Percentiles rank a stretch among this genome's conserved stretches.
These are phyloP conservation scores for Seladonia tumulorum DNA, from an alignment of 2,888 invertebrate genomes.

Conservation along the genomic window DNA sequence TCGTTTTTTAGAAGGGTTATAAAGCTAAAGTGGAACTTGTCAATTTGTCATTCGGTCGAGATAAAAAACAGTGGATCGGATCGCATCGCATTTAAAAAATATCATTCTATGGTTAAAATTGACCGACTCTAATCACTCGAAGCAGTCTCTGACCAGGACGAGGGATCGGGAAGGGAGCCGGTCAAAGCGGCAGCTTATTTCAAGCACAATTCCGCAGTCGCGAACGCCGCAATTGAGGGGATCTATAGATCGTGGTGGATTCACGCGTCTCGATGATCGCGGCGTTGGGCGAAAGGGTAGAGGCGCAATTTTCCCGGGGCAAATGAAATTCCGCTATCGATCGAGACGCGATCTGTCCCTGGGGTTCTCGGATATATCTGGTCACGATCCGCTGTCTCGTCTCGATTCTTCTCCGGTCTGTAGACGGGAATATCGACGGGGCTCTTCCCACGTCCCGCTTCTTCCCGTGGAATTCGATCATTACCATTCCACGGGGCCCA, in stretches of 20 bases:
- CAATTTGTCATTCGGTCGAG: background rate
- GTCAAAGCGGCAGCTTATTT: background rate
- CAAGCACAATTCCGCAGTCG: background rate
- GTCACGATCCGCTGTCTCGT: slow-evolving; percentile 2
- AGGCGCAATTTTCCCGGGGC: background rate
- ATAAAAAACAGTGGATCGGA: background rate
- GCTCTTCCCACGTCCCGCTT: slow-evolving; percentile 9
- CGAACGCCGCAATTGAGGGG: background rate
- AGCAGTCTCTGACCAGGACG: background rate
- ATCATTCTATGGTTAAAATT: background rate
- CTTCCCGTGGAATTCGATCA: slow-evolving; percentile 35
- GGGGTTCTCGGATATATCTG: slow-evolving; percentile 6
- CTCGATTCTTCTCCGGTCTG: background rate
- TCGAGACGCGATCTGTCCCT: background rate
- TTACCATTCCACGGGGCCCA: slow-evolving; percentile 1
- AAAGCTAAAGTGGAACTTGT: background rate
- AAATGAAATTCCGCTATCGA: slow-evolving; percentile 10
- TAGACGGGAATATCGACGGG: background rate
- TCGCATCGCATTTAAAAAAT: background rate
- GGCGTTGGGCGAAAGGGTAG: background rate
- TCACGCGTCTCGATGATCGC: background rate
- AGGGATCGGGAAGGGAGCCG: background rate
- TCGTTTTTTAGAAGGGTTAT: background rate
- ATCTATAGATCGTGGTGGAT: background rate
- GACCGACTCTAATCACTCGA: background rate